phyloP scores from a whole-genome alignment of 2,888 invertebrate species.

The Sesia apiformis region DNA sequence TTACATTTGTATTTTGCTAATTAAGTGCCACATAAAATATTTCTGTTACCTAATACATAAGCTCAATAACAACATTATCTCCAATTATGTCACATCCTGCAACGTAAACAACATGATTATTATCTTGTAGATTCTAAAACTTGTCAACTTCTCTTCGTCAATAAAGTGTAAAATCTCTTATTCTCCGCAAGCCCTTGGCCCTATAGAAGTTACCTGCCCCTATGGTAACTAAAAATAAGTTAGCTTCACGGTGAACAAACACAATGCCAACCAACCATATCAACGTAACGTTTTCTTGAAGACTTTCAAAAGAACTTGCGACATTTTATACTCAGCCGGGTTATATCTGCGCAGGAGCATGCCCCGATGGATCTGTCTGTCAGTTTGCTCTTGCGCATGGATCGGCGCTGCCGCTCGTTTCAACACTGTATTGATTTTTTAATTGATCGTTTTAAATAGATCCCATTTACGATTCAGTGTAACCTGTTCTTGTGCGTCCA shows the following conservation, averaged over 20 bases:
- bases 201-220: constrained; percentile 56
- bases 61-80: too few relatives aligned
- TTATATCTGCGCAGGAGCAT: constrained; percentile 57
- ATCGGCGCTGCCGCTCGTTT: constrained; percentile 30
- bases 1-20: too few relatives aligned
- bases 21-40: too few relatives aligned
- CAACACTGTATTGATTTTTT: constrained; percentile 12
- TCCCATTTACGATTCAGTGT: constrained; percentile 33
- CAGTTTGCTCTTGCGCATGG: constrained; percentile 62
- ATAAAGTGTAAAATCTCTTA: background rate
- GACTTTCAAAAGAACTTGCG: constrained; percentile 4
- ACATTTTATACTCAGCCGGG: constrained; percentile 31
- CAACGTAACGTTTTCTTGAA: constrained; percentile 2
- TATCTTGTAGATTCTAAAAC: too few relatives aligned
- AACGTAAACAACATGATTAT: too few relatives aligned
- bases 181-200: constrained; percentile 45
- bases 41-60: too few relatives aligned
- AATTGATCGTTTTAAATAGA: constrained; percentile 46
- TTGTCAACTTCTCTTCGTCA: too few relatives aligned
- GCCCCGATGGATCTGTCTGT: constrained; percentile 44
- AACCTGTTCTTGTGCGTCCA: constrained; percentile 1
- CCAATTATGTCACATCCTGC: too few relatives aligned
- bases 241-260: constrained; percentile 62
- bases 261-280: constrained; percentile 22
- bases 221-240: constrained; percentile 64